A percentile compares a stretch with the other conserved stretches of the same genome.
These are phyloP conservation scores for Eidolon helvum DNA, from an alignment of 2,113 vertebrate species.

Conservation along the genomic window DNA sequence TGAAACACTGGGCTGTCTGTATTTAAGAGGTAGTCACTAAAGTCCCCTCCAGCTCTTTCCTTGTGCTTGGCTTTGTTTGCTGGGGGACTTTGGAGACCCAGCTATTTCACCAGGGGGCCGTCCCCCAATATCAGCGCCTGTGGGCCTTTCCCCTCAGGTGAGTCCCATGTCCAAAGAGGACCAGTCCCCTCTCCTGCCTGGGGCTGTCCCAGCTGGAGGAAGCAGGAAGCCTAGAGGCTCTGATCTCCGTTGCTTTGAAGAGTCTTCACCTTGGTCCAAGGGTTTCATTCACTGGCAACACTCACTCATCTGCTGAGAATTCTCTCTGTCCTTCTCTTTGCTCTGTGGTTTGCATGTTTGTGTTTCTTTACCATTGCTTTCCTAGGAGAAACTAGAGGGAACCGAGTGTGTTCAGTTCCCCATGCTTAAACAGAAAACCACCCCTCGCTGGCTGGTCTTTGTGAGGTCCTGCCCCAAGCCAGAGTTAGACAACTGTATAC, in stretches of 20 bases:
- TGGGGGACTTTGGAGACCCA: background rate
- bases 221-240: background rate
- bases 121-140: background rate
- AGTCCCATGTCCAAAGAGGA: background rate
- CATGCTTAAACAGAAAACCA: background rate
- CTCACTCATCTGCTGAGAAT: fast-evolving
- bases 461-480: background rate
- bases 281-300: fast-evolving
- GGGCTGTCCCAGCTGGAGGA: background rate
- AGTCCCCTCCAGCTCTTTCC: background rate
- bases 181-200: background rate
- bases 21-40: background rate
- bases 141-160: background rate
- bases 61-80: background rate
- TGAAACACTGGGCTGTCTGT: background rate
- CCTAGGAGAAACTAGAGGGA: background rate
- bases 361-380: background rate
- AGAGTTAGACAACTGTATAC: background rate
- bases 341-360: background rate
- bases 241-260: background rate
- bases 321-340: background rate
- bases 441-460: background rate
- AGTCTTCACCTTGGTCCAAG: fast-evolving
- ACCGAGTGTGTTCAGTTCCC: background rate
- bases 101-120: fast-evolving